Conservation (phyloP, 2,888 invertebrate species). For the Copidosoma aretas region DNA sequence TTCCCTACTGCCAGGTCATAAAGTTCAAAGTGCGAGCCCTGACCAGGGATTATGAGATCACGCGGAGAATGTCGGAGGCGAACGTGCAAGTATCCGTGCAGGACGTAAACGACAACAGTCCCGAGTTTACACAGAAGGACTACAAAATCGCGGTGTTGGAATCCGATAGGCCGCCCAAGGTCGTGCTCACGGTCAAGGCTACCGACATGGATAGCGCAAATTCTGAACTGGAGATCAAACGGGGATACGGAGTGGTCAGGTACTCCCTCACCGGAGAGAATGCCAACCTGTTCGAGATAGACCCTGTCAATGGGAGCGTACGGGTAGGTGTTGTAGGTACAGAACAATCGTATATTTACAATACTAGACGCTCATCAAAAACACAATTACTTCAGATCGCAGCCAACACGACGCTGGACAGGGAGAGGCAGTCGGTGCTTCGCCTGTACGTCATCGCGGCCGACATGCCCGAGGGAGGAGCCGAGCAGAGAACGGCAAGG, state of each 20-base stretch:
- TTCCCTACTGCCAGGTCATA: conserved; percentile 52
- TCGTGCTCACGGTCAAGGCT: conserved; percentile 74
- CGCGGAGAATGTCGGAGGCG: conserved; percentile 69
- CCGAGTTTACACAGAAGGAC: conserved; percentile 72
- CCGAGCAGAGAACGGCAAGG: conserved; percentile 71
- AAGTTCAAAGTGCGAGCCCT: conserved; percentile 64
- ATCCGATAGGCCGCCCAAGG: conserved; percentile 72
- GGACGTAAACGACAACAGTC: conserved; percentile 81
- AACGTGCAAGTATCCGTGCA: conserved; percentile 74
- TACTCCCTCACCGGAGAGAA: conserved; percentile 79
- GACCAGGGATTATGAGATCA: conserved; percentile 59
- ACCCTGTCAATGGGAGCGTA: conserved; percentile 73
- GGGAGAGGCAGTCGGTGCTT: conserved; percentile 75
- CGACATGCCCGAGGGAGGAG: conserved; percentile 76
- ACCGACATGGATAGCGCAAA: conserved; percentile 73
- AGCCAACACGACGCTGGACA: conserved; percentile 72
- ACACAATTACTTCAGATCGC: conserved; percentile 62
- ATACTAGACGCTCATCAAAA: neutral
- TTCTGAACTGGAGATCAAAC: conserved; percentile 63
- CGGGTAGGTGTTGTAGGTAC: conserved; percentile 60
- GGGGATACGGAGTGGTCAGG: conserved; percentile 74
- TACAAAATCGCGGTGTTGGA: conserved; percentile 77
- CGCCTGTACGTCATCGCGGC: conserved; percentile 75
- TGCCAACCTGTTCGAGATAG: conserved; percentile 75
- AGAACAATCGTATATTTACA: neutral